phyloP scores from a whole-genome alignment of 2,888 invertebrate genomes.

The Campopleginae sp. region DNA sequence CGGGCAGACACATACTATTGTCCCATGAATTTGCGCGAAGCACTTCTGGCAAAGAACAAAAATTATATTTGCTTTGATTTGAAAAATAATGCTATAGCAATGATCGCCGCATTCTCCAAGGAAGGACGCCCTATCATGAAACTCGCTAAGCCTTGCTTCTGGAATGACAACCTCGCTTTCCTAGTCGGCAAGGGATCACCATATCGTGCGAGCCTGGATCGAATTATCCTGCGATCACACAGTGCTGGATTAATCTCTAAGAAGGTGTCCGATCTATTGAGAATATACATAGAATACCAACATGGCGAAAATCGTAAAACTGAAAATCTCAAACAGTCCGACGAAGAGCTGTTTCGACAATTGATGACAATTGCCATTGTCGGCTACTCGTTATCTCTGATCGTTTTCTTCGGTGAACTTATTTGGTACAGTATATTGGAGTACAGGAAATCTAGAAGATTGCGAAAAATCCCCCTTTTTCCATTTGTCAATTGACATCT shows the following conservation, averaged over 20 bases:
- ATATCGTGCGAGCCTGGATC: conserved; percentile 22
- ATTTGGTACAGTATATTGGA: neutral
- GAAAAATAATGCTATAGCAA: no score
- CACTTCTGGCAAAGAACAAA: no score
- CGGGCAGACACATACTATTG: no score
- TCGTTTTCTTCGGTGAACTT: conserved; percentile 52
- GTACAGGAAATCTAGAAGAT: no score
- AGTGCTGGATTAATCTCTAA: conserved; percentile 34
- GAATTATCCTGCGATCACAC: conserved; percentile 7
- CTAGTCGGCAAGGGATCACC: neutral
- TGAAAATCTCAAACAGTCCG: neutral
- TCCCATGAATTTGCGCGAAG: no score
- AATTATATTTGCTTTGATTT: no score
- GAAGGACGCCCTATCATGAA: neutral
- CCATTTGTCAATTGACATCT: no score
- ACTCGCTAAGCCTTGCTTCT: conserved; percentile 54
- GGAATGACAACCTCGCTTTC: conserved; percentile 45
- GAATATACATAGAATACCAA: no score
- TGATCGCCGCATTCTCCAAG: neutral
- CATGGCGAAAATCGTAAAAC: neutral
- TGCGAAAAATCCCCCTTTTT: no score
- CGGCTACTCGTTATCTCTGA: conserved; percentile 18
- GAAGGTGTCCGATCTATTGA: no score
- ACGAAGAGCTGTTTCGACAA: neutral
- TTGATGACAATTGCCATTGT: neutral